These are phyloP conservation scores for Heliornis fulica DNA, from an alignment of 2,113 vertebrate genomes.

Conservation along the genomic window DNA sequence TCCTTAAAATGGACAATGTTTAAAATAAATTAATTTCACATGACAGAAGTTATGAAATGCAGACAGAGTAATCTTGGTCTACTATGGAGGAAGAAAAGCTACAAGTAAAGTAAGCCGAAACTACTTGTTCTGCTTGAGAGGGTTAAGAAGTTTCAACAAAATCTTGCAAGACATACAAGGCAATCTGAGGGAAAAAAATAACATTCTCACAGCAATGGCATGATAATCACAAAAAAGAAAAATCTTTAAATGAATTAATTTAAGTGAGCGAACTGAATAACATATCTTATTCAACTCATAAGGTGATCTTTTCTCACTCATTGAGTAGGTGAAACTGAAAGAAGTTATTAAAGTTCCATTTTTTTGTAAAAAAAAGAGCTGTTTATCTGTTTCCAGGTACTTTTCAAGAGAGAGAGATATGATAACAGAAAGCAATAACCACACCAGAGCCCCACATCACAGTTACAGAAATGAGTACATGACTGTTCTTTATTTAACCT, in stretches of 20 bases:
- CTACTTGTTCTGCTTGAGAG: neutral
- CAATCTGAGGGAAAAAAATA: neutral
- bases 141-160: neutral
- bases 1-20: neutral
- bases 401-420: neutral
- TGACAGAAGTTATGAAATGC: neutral
- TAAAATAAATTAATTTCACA: neutral
- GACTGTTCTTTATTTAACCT: neutral
- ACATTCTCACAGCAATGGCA: neutral
- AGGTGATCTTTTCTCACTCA: neutral
- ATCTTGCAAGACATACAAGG: neutral
- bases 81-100: neutral
- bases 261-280: neutral
- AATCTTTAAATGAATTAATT: no score
- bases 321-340: neutral
- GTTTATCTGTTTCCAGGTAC: neutral
- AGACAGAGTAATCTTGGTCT: neutral
- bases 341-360: neutral
- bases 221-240: neutral
- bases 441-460: neutral
- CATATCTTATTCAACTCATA: neutral
- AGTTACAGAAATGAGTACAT: fast-evolving
- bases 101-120: neutral
- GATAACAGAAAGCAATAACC: neutral
- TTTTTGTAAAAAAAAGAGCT: neutral